Evolutionary conservation across 2,888 invertebrate genomes (phyloP).

Genomic region (Belgica antarctica): DNA sequence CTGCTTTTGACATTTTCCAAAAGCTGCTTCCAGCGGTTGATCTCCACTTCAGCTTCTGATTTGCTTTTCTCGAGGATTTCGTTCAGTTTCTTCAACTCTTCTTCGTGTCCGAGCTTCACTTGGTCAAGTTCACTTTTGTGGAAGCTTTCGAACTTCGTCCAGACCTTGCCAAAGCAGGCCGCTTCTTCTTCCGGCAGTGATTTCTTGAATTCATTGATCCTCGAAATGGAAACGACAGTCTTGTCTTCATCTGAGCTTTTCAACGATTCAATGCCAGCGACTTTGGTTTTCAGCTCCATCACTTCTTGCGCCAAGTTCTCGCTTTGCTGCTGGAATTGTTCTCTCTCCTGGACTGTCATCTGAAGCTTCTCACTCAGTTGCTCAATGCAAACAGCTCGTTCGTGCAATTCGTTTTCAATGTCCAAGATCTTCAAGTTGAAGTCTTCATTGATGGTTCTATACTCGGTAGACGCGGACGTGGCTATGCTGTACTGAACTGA

Average conservation of each 20-base stretch:
- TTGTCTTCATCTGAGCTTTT: slow-evolving; percentile 50
- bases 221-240: slow-evolving; percentile 50
- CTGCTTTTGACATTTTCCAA: slow-evolving; percentile 61
- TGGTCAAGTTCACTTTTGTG: slow-evolving; percentile 46
- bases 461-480: slow-evolving; percentile 61
- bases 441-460: slow-evolving; percentile 69
- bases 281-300: slow-evolving; percentile 54
- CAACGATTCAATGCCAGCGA: slow-evolving; percentile 49
- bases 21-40: slow-evolving; percentile 57
- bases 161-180: slow-evolving; percentile 47
- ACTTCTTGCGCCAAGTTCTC: slow-evolving; percentile 62
- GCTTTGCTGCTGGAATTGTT: slow-evolving; percentile 62
- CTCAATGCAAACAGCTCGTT: slow-evolving; percentile 69
- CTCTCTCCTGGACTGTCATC: slow-evolving; percentile 63
- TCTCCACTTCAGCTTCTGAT: slow-evolving; percentile 58
- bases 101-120: slow-evolving; percentile 9
- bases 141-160: slow-evolving; percentile 47
- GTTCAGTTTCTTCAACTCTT: slow-evolving; percentile 46
- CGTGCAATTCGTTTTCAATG: slow-evolving; percentile 66
- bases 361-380: slow-evolving; percentile 70
- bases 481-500: slow-evolving; percentile 53
- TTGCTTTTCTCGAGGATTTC: slow-evolving; percentile 59
- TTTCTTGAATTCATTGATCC: slow-evolving; percentile 54
- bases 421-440: slow-evolving; percentile 65
- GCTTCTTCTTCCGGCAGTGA: slow-evolving; percentile 22